Conservation (phyloP, 2,797 vertebrate genomes). For the Apogon hyalosoma region DNA sequence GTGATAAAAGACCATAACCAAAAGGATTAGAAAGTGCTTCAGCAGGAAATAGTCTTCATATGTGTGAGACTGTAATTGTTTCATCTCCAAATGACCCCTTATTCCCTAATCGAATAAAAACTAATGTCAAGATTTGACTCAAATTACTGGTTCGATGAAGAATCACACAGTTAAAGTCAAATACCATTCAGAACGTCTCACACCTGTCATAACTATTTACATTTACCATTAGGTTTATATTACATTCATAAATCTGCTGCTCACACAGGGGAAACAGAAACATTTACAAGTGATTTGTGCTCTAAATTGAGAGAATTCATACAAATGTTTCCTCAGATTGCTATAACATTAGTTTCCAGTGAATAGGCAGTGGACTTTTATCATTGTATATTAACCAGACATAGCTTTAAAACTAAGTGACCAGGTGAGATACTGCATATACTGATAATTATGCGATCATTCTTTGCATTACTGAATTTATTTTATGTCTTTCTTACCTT, state of each 20-base stretch:
- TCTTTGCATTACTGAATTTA: background rate
- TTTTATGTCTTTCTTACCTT: background rate
- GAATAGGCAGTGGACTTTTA: too few species aligned
- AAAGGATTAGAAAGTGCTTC: constrained; percentile 75
- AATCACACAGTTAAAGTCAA: background rate
- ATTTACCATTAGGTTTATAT: background rate
- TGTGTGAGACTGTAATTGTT: constrained; percentile 65
- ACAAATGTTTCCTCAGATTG: background rate
- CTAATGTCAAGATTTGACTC: constrained; percentile 29
- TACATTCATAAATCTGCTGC: background rate
- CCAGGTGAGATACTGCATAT: too few species aligned
- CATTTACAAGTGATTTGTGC: background rate
- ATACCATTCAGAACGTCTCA: constrained; percentile 3
- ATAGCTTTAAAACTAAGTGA: too few species aligned
- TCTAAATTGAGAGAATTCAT: background rate
- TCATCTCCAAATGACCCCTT: constrained; percentile 73
- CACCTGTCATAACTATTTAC: constrained; percentile 13
- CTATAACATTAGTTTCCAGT: too few species aligned
- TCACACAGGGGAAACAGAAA: background rate
- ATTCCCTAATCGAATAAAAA: constrained; percentile 62
- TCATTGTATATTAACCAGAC: too few species aligned
- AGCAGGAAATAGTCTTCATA: constrained; percentile 71
- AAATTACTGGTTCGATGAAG: constrained; percentile 32
- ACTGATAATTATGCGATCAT: too few species aligned
- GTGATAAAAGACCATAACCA: constrained; percentile 71